Evolutionary conservation across 2,113 vertebrate species (phyloP).

Genomic region (Garra rufa): DNA sequence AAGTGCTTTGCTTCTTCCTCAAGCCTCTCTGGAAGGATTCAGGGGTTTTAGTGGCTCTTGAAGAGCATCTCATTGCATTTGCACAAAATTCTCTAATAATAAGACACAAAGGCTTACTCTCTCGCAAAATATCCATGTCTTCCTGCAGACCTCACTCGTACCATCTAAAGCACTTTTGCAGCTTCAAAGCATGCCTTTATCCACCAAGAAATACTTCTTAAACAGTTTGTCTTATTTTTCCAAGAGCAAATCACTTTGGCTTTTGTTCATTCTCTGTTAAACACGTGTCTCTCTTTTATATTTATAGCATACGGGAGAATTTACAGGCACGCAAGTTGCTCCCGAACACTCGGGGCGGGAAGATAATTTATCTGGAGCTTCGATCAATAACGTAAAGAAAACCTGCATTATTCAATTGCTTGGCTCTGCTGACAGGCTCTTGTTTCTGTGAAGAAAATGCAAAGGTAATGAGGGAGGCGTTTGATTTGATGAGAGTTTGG

Average conservation of each 20-base stretch:
- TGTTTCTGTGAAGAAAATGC: conserved; percentile 14
- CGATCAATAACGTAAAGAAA: conserved; percentile 38
- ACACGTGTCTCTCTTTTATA: conserved; percentile 3
- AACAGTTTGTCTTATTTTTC: background rate
- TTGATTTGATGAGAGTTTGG: background rate
- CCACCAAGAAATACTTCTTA: background rate
- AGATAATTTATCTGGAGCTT: conserved; percentile 34
- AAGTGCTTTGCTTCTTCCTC: background rate
- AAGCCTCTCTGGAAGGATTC: background rate
- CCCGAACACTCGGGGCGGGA: background rate
- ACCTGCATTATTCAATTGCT: conserved; percentile 30
- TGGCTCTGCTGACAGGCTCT: background rate
- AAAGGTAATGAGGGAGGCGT: background rate
- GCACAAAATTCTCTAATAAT: background rate
- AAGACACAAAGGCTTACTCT: background rate
- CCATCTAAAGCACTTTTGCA: background rate
- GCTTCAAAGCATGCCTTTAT: background rate
- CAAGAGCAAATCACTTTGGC: background rate
- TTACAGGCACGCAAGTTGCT: conserved; percentile 18
- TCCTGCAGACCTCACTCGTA: background rate
- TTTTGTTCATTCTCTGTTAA: background rate
- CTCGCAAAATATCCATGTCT: background rate
- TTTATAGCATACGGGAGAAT: conserved; percentile 20
- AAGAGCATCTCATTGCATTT: background rate
- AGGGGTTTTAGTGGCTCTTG: background rate